These are phyloP conservation scores for Pyrgus malvae DNA, from an alignment of 2,888 invertebrate species.

Conservation along the genomic window DNA sequence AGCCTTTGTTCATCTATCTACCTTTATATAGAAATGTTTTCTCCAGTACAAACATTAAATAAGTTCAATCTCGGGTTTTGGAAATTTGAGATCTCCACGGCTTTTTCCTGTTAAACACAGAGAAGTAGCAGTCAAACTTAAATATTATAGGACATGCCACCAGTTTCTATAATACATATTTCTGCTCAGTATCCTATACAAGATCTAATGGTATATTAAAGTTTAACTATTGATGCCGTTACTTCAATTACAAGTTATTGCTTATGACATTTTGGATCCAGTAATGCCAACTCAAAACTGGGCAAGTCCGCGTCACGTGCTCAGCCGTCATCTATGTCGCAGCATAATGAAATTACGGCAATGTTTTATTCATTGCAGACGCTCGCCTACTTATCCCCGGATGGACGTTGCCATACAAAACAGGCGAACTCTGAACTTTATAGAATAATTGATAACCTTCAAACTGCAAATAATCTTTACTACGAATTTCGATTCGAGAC, in stretches of 20 bases:
- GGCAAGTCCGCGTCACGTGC: slow-evolving; percentile 10
- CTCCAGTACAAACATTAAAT: too few species aligned
- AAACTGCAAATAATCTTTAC: background rate
- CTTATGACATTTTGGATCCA: background rate
- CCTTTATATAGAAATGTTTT: too few species aligned
- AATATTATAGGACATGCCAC: too few species aligned
- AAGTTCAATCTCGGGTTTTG: too few species aligned
- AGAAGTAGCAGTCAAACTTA: too few species aligned
- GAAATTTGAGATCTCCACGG: too few species aligned
- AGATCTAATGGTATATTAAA: too few species aligned
- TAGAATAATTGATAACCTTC: slow-evolving; percentile 45
- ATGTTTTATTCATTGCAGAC: slow-evolving; percentile 38
- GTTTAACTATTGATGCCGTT: background rate
- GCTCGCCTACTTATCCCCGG: slow-evolving; percentile 34
- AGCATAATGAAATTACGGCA: slow-evolving; percentile 34
- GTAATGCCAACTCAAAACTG: slow-evolving; percentile 13
- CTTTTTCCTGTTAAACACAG: too few species aligned
- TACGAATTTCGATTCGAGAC: too few species aligned
- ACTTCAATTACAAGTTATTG: background rate
- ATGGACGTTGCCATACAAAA: slow-evolving; percentile 34
- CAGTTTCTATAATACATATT: too few species aligned
- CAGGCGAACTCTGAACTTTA: slow-evolving; percentile 36
- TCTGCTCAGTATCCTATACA: too few species aligned
- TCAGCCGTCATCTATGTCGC: slow-evolving; percentile 26
- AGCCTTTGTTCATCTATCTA: too few species aligned